Evolutionary conservation across 2,113 vertebrate species (phyloP).

Genomic region (Callaeas wilsoni): DNA sequence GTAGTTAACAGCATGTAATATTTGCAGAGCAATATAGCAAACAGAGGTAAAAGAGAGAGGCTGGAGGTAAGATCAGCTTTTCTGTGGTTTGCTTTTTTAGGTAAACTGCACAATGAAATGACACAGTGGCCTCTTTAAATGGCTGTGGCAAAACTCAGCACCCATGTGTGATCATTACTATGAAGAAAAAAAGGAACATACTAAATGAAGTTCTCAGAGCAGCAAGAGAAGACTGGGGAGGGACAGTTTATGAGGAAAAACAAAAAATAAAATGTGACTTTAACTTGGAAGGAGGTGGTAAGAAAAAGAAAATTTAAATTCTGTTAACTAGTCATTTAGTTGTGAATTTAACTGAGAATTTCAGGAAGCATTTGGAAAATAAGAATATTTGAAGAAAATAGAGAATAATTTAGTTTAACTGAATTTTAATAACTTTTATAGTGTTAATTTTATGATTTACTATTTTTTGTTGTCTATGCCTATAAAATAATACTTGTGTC

Average conservation of each 20-base stretch:
- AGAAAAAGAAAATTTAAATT: background rate
- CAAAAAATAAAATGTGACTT: background rate
- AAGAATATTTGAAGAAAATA: background rate
- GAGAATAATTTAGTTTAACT: background rate
- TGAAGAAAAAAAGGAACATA: background rate
- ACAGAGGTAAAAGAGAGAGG: background rate
- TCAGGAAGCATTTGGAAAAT: background rate
- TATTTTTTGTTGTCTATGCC: background rate
- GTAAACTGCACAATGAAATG: background rate
- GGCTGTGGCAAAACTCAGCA: background rate
- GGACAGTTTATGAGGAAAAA: background rate
- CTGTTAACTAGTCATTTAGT: background rate
- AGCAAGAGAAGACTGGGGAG: background rate
- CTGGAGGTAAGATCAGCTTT: background rate
- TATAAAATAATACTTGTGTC: background rate
- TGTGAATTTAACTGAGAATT: background rate
- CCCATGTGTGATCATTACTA: rapidly evolving
- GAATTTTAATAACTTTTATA: background rate
- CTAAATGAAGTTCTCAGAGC: background rate
- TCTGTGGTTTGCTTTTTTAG: background rate
- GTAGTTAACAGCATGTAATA: background rate
- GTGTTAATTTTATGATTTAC: background rate
- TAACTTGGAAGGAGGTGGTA: background rate
- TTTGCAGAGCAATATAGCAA: background rate
- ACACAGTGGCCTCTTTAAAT: background rate